Conservation (phyloP, 2,113 vertebrate genomes). For the Recurvirostra avosetta region DNA sequence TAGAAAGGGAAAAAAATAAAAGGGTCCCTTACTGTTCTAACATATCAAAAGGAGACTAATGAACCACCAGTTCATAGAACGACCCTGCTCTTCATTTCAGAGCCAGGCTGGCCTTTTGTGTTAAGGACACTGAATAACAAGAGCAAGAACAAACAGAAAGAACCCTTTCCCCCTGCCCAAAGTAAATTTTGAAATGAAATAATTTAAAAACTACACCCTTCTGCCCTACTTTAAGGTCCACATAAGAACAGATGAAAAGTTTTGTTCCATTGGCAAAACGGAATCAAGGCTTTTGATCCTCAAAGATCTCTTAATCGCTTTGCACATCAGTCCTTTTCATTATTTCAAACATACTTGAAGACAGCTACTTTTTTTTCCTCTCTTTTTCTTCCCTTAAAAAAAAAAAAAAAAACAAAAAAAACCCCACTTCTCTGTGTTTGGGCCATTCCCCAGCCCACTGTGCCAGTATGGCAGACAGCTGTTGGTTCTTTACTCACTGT, state of each 20-base stretch:
- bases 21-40: conserved; percentile 66
- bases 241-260: conserved; percentile 70
- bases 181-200: conserved; percentile 74
- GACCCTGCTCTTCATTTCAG: conserved; percentile 60
- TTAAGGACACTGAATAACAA: conserved; percentile 59
- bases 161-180: conserved; percentile 64
- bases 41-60: conserved; percentile 72
- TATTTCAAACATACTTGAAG: conserved; percentile 62
- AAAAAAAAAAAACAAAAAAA: background rate
- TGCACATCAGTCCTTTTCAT: conserved; percentile 61
- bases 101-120: conserved; percentile 71
- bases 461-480: background rate
- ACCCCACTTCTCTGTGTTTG: background rate
- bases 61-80: conserved; percentile 41
- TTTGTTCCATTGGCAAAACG: conserved; percentile 61
- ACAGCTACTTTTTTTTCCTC: background rate
- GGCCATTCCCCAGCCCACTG: background rate
- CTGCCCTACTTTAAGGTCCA: conserved; percentile 73
- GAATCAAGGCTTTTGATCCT: conserved; percentile 70
- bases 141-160: conserved; percentile 72
- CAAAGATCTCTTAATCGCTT: conserved; percentile 67
- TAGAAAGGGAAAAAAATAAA: conserved; percentile 61
- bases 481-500: background rate
- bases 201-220: conserved; percentile 65
- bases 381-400: background rate